phyloP scores from a whole-genome alignment of 1,140 invertebrate species.

The Penaeus indicus region DNA sequence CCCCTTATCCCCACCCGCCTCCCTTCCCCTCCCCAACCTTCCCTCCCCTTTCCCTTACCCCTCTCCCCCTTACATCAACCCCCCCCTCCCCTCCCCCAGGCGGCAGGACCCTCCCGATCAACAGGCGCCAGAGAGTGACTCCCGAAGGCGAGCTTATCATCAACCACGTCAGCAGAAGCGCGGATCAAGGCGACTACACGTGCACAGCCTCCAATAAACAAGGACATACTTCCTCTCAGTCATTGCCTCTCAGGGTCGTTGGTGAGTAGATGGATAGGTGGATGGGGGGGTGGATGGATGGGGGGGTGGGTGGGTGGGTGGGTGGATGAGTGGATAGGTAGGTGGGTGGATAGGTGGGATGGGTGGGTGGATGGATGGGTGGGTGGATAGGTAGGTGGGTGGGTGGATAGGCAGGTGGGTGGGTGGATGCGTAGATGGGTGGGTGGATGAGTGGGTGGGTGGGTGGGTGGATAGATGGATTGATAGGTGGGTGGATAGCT shows the following conservation, averaged over 20 bases:
- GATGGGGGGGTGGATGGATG: too few relatives aligned
- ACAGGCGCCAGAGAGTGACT: conserved; percentile 78
- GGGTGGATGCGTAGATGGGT: too few relatives aligned
- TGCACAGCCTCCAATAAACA: conserved; percentile 81
- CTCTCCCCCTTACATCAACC: background rate
- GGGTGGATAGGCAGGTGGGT: too few relatives aligned
- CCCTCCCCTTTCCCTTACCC: background rate
- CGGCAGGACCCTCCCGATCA: conserved; percentile 76
- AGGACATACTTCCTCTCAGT: conserved; percentile 78
- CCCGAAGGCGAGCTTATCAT: conserved; percentile 78
- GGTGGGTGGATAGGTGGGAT: too few relatives aligned
- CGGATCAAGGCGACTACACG: conserved; percentile 79
- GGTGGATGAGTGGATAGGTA: too few relatives aligned
- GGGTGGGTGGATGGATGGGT: too few relatives aligned
- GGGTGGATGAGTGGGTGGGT: too few relatives aligned
- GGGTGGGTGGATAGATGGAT: too few relatives aligned
- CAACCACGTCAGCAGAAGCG: conserved; percentile 76
- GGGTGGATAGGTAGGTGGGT: too few relatives aligned
- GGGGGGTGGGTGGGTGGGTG: too few relatives aligned
- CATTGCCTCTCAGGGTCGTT: conserved; percentile 41
- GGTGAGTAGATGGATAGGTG: conserved; percentile 10
- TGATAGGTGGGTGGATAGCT: too few relatives aligned
- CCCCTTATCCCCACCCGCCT: background rate
- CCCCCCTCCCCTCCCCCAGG: conserved; percentile 71
- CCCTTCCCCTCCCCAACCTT: background rate